Conservation (phyloP, 2,888 invertebrate genomes). For the Seira ritae region DNA sequence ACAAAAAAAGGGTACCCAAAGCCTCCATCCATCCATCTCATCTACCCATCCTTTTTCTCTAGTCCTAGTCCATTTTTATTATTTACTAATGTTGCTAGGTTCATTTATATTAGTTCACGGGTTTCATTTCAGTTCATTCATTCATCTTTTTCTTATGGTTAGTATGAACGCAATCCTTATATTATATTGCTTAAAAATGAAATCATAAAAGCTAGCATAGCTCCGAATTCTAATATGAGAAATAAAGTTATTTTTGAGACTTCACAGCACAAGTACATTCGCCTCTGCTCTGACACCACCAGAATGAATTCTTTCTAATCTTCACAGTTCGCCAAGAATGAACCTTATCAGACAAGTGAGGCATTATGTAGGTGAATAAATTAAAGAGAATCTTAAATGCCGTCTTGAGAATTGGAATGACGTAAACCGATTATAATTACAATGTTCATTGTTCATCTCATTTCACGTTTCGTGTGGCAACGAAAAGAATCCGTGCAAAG, state of each 20-base stretch:
- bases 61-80: no score
- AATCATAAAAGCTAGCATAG: not conserved
- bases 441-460: no score
- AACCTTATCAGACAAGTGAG: not conserved
- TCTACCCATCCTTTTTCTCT: not conserved
- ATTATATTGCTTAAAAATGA: no score
- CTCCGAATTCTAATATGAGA: not conserved
- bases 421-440: no score
- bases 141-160: conserved; percentile 3
- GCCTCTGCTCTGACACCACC: not conserved
- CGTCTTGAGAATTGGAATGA: no score
- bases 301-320: not conserved
- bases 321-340: not conserved
- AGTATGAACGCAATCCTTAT: not conserved
- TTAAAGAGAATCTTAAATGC: no score
- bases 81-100: no score
- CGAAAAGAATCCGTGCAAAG: no score
- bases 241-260: not conserved
- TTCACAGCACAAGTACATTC: no score
- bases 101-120: not conserved
- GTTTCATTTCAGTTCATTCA: conserved; percentile 13
- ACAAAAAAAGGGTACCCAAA: not conserved
- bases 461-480: no score
- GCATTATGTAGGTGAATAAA: not conserved
- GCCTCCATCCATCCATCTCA: not conserved